Conservation (phyloP, 2,888 invertebrate species). For the Pseudeuparius sepicola region DNA sequence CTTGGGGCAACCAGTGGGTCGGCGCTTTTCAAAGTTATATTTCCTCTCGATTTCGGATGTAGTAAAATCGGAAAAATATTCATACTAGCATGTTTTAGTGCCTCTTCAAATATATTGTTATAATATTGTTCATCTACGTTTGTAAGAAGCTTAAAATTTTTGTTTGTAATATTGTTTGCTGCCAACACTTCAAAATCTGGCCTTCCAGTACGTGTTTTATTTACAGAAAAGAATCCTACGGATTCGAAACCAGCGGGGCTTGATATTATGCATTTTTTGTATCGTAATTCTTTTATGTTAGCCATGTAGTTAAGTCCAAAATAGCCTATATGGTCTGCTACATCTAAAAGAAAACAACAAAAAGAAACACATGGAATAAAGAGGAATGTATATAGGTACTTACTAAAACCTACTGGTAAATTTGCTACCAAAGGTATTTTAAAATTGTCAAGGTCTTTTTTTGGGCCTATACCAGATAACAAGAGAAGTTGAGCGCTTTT, state of each 20-base stretch:
- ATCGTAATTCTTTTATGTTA: neutral
- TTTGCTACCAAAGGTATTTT: neutral
- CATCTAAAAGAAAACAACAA: constrained; percentile 11
- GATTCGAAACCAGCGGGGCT: constrained; percentile 13
- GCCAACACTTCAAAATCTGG: constrained; percentile 12
- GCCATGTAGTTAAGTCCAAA: constrained; percentile 1
- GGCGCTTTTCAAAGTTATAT: constrained; percentile 54
- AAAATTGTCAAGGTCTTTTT: constrained; percentile 8
- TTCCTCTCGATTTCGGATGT: constrained; percentile 63
- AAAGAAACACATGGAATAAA: too few relatives aligned
- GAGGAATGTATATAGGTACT: too few relatives aligned
- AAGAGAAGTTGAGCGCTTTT: constrained; percentile 8
- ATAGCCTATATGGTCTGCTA: neutral
- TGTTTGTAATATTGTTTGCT: constrained; percentile 10
- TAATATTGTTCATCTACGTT: constrained; percentile 7
- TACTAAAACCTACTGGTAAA: constrained; percentile 2
- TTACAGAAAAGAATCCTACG: constrained; percentile 10
- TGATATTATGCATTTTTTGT: too few relatives aligned
- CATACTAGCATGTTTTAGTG: constrained; percentile 6
- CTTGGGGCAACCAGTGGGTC: too few relatives aligned
- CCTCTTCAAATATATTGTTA: constrained; percentile 8
- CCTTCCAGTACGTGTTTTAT: neutral
- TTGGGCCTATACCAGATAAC: constrained; percentile 14
- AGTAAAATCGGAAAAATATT: constrained; percentile 44
- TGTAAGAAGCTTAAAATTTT: constrained; percentile 4